Evolutionary conservation across 2,797 vertebrate species (phyloP), one percentile per base, ranked within the genome.

Genomic region (Melanotaenia maccullochi): DNA sequence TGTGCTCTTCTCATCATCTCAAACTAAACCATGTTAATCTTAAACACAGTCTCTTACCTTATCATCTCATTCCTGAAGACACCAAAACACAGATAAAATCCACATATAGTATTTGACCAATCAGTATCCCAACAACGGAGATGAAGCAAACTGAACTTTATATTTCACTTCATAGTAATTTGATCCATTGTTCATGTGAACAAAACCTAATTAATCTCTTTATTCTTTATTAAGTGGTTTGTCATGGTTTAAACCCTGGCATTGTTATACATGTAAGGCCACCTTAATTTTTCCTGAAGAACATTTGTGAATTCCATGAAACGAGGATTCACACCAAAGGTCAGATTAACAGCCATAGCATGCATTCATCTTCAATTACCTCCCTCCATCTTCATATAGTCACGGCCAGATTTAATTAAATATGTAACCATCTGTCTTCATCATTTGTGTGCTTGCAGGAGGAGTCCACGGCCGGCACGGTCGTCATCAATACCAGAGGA

Each of bases 331-430:
- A 58, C 78, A 83, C 60, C 64, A 77, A 64, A 40, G 33, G 13
- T 64, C 79, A 60, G 66, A 78, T 81, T 75, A 82, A 79, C 65
- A 76, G 70, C 64, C 77, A 60, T 54, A 65, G 82, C 62, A 28
- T 68, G 65, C 73, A 78, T 93, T 93, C 86, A 80, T 93, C 89
- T 88, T 87, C 84, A 75, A 70, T 88, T 82, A 83, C 81, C 91
- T 78, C 74, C 76, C 80, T 92, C 90, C 79, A 93, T 93, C 91
- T 92, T 92, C 87, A 91, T 91, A 65, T 82, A 89, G 89, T 90
- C 90, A 86, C 73, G 58, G 79, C 65, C 22, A 68, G 83, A 87
- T 93, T 93, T 91, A 91, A 93, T 93, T 90, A 92, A 90, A 86
- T 85, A 82, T 64, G 76, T 84, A 84, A 88, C 75, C 78, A 90